Base-by-base conservation (phyloP, 2,113 vertebrate species). In the Pterocles orientalis region DNA sequence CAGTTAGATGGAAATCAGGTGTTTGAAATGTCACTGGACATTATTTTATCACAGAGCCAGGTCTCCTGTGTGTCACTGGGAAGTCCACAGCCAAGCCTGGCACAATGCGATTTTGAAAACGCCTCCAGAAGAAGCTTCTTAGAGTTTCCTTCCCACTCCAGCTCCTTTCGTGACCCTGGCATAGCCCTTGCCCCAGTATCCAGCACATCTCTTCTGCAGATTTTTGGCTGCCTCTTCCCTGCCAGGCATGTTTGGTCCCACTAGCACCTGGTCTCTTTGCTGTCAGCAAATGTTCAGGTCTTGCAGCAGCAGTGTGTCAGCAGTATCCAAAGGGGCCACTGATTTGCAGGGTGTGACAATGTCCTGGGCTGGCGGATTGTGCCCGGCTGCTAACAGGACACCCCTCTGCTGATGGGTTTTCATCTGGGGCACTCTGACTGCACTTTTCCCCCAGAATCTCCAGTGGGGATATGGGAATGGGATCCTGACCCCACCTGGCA, bases 271-370 rank as follows among this genome's bases (percentile, higher is more conserved):
- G 24, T 26, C 53, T 56, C 57, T 48, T 6, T 66, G 58, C 50
- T 57, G 43, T 5, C 76, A 71, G 21, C 0, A 0, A 43, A 31
- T 5, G 7, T 15, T 33, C 3, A 2, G 58, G 21, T 20, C 45
- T 64, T 34, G 12, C 84, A 64, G 71, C 71, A 61, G 47, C 1
- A 2, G 2, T 21, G 36, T 71, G 21, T 68, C 94, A 79, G 76
- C 72, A 43, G 29, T 23, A 16, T 17, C 60, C 78, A 53, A 57
- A 81, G 73, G 36, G 34, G 54, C 6, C 26, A 19, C 14, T 23
- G 15, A 64, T 29, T 21, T 60, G 41, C 61, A 50, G 68, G 36
- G 47, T 3, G 3, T 58, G 54, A 68, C 50, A 24, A 24, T 14
- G 21, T 25, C 65, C 65, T 61, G 34, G 19, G 53, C 62, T 60